Conservation (phyloP, 2,797 vertebrate genomes). For the Thalassophryne amazonica region DNA sequence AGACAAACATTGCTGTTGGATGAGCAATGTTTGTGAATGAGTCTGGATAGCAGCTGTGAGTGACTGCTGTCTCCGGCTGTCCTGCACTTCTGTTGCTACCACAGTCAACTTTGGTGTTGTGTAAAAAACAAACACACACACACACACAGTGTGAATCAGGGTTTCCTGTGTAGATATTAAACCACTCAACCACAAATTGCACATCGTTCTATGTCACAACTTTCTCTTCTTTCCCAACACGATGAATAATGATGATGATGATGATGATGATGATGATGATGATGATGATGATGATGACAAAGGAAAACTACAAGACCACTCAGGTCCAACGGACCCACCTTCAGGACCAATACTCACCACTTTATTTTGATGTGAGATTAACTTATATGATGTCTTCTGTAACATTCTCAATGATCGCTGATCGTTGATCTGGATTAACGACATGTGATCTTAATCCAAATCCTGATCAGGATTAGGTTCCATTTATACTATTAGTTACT, state of each 20-base stretch:
- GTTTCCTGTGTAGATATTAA: not conserved
- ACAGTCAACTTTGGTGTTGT: conserved; percentile 4
- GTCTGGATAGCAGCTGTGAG: not conserved
- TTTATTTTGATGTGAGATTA: no score
- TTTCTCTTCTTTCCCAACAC: conserved; percentile 27
- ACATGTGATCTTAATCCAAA: no score
- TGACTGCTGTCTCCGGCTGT: not conserved
- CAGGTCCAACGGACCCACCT: no score
- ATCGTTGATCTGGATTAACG: no score
- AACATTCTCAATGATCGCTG: no score
- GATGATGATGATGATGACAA: not conserved
- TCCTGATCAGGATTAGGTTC: no score
- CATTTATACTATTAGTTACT: no score
- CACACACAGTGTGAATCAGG: conserved; percentile 1
- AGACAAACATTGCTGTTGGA: conserved; percentile 5
- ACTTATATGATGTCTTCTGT: no score
- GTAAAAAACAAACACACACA: conserved; percentile 3
- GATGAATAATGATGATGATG: not conserved
- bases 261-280: not conserved
- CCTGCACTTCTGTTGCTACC: conserved; percentile 9
- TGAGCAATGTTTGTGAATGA: conserved; percentile 48
- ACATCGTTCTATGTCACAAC: not conserved
- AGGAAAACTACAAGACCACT: no score
- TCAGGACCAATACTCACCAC: no score
- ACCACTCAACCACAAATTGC: not conserved